Evolutionary conservation across 37 sponge, comb jelly and placozoan genomes (phyloP), one percentile per base, ranked within the genome.

Genomic region (Mnemiopsis leidyi): DNA sequence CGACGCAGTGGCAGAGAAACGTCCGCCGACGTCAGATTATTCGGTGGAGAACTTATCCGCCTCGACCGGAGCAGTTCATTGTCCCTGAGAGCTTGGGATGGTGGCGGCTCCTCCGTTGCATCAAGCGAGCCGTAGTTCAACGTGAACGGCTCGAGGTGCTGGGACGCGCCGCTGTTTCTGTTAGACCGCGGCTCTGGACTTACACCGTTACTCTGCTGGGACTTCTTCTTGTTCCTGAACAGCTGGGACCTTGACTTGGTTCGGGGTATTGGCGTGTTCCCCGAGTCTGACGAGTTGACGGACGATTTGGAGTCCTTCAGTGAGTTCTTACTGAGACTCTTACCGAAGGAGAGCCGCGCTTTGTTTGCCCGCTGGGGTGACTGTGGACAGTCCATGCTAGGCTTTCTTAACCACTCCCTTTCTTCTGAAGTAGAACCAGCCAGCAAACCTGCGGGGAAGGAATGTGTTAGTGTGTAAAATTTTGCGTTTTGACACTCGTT

Each of bases 221-320:
- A 48, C 36, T 77, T 31, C 18, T 34, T 31, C 79, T 32, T 26
- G 34, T 26, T 31, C 20, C 32, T 13, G 35, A 26, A 32, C 28
- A 25, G 9, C 79, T 31, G 32, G 36, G 26, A 32, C 32, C 33
- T 32, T 28, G 79, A 77, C 79, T 32, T 26, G 34, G 79, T 77
- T 20, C 79, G 79, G 1, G 79, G 79, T 26, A 77, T 77, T 33
- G 79, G 79, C 79, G 79, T 77, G 79, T 32, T 77, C 36, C 79
- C 32, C 32, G 79, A 77, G 79, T 77, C 79, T 26, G 79, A 77
- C 18, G 79, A 77, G 79, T 32, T 34, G 1, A 21, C 73, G 73
- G 28, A 69, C 24, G 73, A 25, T 32, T 31, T 77, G 18, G 40
- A 40, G 61, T 85, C 90, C 48, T 85, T 85, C n/a, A 85, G 90